Evolutionary conservation across 2,888 invertebrate genomes (phyloP).

Genomic region (Drosophila nr. medialis): DNA sequence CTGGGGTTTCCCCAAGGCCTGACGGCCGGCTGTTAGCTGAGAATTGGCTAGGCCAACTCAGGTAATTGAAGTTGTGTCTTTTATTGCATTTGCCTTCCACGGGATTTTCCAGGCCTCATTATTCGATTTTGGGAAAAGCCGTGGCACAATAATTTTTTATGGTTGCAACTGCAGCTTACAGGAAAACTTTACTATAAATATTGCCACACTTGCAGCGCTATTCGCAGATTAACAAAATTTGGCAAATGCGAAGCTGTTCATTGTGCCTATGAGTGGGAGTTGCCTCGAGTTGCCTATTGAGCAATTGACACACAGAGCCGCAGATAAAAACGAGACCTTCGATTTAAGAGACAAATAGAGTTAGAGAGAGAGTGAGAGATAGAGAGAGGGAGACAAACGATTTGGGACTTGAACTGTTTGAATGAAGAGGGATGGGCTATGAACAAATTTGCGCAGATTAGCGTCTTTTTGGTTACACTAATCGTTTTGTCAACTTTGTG

Average conservation of each 20-base stretch:
- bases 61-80: constrained; percentile 13
- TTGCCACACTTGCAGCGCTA: neutral
- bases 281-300: constrained; percentile 35
- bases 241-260: constrained; percentile 15
- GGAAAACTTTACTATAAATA: constrained; percentile 3
- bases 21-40: constrained; percentile 42
- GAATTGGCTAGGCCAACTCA: constrained; percentile 61
- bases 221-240: constrained; percentile 6
- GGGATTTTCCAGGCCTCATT: constrained; percentile 60
- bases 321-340: constrained; percentile 56
- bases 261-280: constrained; percentile 37
- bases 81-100: constrained; percentile 36
- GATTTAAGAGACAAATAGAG: constrained; percentile 1
- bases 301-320: constrained; percentile 61
- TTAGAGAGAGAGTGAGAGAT: neutral
- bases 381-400: constrained; percentile 7
- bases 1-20: constrained; percentile 77
- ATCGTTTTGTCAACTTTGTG: constrained; percentile 8
- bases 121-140: constrained; percentile 56
- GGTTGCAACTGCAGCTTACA: constrained; percentile 21
- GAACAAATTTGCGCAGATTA: constrained; percentile 17
- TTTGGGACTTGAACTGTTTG: constrained; percentile 46
- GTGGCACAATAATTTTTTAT: constrained; percentile 36
- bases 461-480: neutral
- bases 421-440: constrained; percentile 13